Evolutionary conservation across 1,140 invertebrate genomes (phyloP).

Genomic region (Heliconius hewitsoni): DNA sequence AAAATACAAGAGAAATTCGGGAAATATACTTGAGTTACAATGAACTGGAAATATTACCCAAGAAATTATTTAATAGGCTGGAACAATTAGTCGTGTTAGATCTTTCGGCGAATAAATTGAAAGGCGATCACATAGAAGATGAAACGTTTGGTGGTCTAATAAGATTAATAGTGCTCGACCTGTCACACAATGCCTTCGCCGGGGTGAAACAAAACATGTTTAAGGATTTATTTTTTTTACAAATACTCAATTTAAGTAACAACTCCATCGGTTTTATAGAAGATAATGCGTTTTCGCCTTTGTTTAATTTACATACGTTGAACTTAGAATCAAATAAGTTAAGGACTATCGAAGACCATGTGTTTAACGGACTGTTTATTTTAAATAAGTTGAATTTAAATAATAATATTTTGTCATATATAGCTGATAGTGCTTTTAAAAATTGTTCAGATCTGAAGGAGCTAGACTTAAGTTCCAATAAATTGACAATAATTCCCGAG

Average conservation of each 20-base stretch:
- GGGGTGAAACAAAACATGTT: slow-evolving; percentile 86
- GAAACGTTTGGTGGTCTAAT: slow-evolving; percentile 87
- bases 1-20: slow-evolving; percentile 85
- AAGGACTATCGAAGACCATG: slow-evolving; percentile 86
- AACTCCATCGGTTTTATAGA: slow-evolving; percentile 89
- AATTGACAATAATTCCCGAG: slow-evolving; percentile 86
- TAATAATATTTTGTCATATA: slow-evolving; percentile 87
- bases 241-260: slow-evolving; percentile 90
- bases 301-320: slow-evolving; percentile 91
- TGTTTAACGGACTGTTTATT: slow-evolving; percentile 91
- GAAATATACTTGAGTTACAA: slow-evolving; percentile 89
- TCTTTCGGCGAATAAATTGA: slow-evolving; percentile 87
- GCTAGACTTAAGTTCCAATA: slow-evolving; percentile 91
- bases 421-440: slow-evolving; percentile 89
- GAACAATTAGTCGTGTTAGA: slow-evolving; percentile 87
- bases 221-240: slow-evolving; percentile 90
- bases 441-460: slow-evolving; percentile 91
- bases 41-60: slow-evolving; percentile 86
- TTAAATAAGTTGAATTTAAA: slow-evolving; percentile 90
- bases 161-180: slow-evolving; percentile 85
- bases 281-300: slow-evolving; percentile 88
- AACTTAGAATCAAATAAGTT: slow-evolving; percentile 90
- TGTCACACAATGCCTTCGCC: slow-evolving; percentile 86
- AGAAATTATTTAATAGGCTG: slow-evolving; percentile 85
- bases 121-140: slow-evolving; percentile 85